Evolutionary conservation across 2,888 invertebrate species (phyloP).

Genomic region (Gryllus longicercus): DNA sequence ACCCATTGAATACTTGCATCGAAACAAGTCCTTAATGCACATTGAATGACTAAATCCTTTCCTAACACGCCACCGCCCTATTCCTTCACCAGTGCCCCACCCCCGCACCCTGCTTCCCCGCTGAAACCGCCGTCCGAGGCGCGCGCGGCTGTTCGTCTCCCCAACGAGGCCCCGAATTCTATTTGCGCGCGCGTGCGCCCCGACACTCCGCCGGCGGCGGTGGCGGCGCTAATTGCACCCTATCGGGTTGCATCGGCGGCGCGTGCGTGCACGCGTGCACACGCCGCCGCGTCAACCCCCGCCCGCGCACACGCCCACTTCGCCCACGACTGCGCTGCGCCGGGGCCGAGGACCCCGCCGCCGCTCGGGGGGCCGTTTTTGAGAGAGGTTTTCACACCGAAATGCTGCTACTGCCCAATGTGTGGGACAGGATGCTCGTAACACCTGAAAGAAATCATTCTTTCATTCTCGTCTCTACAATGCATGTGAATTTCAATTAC

Average conservation of each 20-base stretch:
- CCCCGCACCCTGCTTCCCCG: background rate
- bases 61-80: too few relatives aligned
- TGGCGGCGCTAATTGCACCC: background rate
- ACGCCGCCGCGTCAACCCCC: background rate
- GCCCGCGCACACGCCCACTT: background rate
- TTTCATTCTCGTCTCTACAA: too few relatives aligned
- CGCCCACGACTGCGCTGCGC: background rate
- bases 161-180: background rate
- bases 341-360: background rate
- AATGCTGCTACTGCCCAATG: too few relatives aligned
- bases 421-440: too few relatives aligned
- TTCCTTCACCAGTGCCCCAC: too few relatives aligned
- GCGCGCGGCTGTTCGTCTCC: background rate
- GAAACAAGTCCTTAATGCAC: too few relatives aligned
- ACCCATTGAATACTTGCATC: too few relatives aligned
- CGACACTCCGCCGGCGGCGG: background rate
- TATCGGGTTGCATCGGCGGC: background rate
- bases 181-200: conserved; percentile 11
- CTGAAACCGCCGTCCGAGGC: background rate
- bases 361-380: background rate
- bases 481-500: too few relatives aligned
- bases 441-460: too few relatives aligned
- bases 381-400: too few relatives aligned
- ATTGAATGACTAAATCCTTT: too few relatives aligned
- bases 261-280: background rate